Evolutionary conservation across 2,113 vertebrate species (phyloP), one percentile per base, ranked within the genome.

Genomic region (Etheostoma spectabile): DNA sequence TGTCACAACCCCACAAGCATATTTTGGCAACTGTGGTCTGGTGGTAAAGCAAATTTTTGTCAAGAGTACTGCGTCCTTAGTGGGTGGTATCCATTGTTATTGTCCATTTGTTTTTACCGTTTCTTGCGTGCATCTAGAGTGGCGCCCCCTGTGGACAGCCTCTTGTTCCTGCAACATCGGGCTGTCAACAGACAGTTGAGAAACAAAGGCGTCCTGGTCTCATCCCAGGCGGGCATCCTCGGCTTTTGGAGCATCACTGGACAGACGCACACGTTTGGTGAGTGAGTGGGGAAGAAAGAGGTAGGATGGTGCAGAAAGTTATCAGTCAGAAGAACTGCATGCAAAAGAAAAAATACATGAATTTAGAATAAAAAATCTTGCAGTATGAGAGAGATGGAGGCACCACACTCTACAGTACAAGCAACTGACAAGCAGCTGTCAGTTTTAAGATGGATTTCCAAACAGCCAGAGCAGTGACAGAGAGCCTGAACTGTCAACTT

Each of bases 81-180:
- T 57, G 18, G 15, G 53, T 0, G 30, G 15, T 11, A 30, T 48
- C 38, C 19, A 45, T 79, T 42, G 4, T 49, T 64, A 55, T 56
- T n/a, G 1, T 8, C 2, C 30, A 4, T 68, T 45, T 65, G 15
- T 69, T 33, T 71, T 53, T 53, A 48, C 53, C 10, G n/a, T 19
- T 18, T 45, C 15, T 35, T 77, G 7, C 69, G 5, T 18, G 2
- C 53, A 8, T 69, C 22, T 78, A 93, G 92, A 63, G 78, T 5
- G 53, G n/a, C 4, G 35, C 53, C 87, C 2, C 87, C 88, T 0
- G 71, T 89, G 65, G 89, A 92, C 65, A 77, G 75, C 63, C 81
- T 92, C 30, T n/a, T 91, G 53, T 93, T 93, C 48, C 77, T 95
- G 77, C 90, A 92, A 77, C 69, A 77, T 0, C 61, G 85, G 62